Conservation (phyloP, 1,140 invertebrate species). For the Drosophila chauvacae region DNA sequence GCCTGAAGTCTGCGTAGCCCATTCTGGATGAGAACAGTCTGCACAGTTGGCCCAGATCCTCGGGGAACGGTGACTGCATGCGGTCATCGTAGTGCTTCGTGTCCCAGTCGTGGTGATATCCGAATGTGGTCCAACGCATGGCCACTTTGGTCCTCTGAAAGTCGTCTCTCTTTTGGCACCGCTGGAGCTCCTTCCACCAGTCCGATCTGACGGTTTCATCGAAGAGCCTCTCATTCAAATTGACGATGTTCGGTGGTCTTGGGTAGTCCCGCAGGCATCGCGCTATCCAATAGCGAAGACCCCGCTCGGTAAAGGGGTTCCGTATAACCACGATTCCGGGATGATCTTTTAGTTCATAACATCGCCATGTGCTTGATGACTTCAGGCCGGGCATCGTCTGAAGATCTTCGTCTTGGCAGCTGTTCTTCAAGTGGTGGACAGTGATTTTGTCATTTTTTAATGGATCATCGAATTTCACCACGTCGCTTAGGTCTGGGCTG, state of each 20-base stretch:
- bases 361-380: slow-evolving; percentile 86
- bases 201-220: slow-evolving; percentile 41
- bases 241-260: slow-evolving; percentile 90
- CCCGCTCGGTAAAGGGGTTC: slow-evolving; percentile 92
- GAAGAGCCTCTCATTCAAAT: slow-evolving; percentile 87
- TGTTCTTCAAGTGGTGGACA: slow-evolving; percentile 8
- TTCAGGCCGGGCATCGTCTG: slow-evolving; percentile 74
- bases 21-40: slow-evolving; percentile 87
- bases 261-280: slow-evolving; percentile 92
- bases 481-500: slow-evolving; percentile 85
- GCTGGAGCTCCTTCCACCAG: slow-evolving; percentile 85
- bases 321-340: slow-evolving; percentile 91
- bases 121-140: slow-evolving; percentile 95
- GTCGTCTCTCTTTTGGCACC: slow-evolving; percentile 69
- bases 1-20: slow-evolving; percentile 88
- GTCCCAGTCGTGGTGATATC: slow-evolving; percentile 98
- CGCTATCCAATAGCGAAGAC: slow-evolving; percentile 93
- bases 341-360: slow-evolving; percentile 86
- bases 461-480: slow-evolving; percentile 85
- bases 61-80: slow-evolving; percentile 88
- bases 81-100: slow-evolving; percentile 93
- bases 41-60: slow-evolving; percentile 88
- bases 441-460: slow-evolving; percentile 17
- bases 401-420: neutral
- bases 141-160: slow-evolving; percentile 86